Evolutionary conservation across 2,888 invertebrate genomes (phyloP).

Genomic region (Spisula subtruncata): DNA sequence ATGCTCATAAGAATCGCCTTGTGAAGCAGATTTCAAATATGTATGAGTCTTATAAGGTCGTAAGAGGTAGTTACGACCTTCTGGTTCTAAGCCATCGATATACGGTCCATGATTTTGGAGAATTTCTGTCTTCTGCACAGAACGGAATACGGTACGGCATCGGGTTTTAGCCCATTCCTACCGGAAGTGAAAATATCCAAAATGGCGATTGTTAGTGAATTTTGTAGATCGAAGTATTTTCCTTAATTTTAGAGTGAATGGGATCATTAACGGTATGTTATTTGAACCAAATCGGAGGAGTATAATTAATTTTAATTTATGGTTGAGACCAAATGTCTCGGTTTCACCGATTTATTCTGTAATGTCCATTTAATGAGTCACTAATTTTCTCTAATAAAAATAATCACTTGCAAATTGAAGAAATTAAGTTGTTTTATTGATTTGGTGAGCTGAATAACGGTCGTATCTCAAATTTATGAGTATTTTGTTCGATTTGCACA

Average conservation of each 20-base stretch:
- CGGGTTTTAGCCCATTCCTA: slow-evolving; percentile 14
- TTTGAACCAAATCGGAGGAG: not conserved
- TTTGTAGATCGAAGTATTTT: slow-evolving; percentile 37
- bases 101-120: too few relatives aligned
- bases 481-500: not conserved
- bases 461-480: not conserved
- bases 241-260: not conserved
- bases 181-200: slow-evolving; percentile 55
- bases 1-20: too few relatives aligned
- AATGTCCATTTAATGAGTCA: not conserved
- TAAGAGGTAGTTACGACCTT: too few relatives aligned
- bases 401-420: not conserved
- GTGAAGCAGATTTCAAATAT: too few relatives aligned
- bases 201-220: slow-evolving; percentile 46
- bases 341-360: not conserved
- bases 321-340: not conserved
- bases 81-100: too few relatives aligned
- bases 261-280: not conserved
- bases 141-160: not conserved
- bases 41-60: too few relatives aligned
- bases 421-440: not conserved
- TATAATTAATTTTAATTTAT: not conserved
- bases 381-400: slow-evolving; percentile 21
- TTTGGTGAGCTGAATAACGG: not conserved
- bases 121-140: not conserved